Evolutionary conservation across 2,797 vertebrate genomes (phyloP), one percentile per base, ranked within the genome.

Genomic region (Lacerta agilis): DNA sequence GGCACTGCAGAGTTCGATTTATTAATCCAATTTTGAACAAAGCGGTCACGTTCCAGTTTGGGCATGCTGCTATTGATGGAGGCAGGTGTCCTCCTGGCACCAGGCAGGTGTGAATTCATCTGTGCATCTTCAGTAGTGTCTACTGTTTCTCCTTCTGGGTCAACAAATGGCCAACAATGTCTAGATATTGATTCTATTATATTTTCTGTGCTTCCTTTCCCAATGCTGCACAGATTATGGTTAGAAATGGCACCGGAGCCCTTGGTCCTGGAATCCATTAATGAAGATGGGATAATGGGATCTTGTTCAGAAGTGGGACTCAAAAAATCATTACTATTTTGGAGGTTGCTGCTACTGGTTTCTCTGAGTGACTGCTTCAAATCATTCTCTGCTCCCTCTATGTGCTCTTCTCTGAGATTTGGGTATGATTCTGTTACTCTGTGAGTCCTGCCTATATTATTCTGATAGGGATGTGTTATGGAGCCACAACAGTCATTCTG

Each of bases 61-160:
- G 3, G 33, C n/a, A 78, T 0, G 0, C 2, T 3, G 0, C 2
- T 3, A 33, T 33, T 72, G 1, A 0, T 20, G 20, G 90, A 71
- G 2, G 23, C 4, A 69, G 85, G 66, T 67, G 20, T 18, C 67
- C 0, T 11, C 5, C 49, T 20, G 0, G 33, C 41, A 1, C 0
- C 0, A 29, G 3, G 8, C 2, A 6, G 0, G 1, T 0, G 33
- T 5, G 15, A 29, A 9, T 81, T 87, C 33, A 58, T 5, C 0
- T 20, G 80, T 6, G 9, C 13, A 25, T 91, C 88, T 45, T 90
- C 92, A 0, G 88, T 77, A 82, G 38, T 25, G 0, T 91, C 94
- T 8, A 78, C 85, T 4, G 92, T 87, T 88, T 93, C 94, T 87
- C 17, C 94, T 69, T 82, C 92, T 0, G 83, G 36, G 25, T 82